Conservation (phyloP, 2,113 vertebrate genomes). For the Petaurus breviceps region DNA sequence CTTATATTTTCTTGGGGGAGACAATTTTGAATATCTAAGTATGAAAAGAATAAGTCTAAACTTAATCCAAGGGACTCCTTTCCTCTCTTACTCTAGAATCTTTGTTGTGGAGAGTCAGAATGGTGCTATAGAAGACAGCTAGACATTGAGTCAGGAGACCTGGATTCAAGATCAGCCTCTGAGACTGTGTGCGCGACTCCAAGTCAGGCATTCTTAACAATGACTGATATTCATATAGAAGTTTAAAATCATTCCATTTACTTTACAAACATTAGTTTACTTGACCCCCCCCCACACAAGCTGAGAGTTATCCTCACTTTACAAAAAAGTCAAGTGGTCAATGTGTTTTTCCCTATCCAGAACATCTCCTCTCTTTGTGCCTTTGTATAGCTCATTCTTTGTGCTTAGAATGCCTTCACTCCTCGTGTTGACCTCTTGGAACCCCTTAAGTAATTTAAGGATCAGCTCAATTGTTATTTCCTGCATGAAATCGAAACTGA, state of each 20-base stretch:
- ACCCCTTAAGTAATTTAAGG: background rate
- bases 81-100: background rate
- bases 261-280: background rate
- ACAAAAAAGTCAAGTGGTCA: background rate
- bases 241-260: background rate
- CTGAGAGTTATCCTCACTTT: background rate
- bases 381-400: background rate
- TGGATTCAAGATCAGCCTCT: background rate
- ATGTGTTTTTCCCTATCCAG: background rate
- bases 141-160: too few species aligned
- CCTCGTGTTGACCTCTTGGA: background rate
- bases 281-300: background rate
- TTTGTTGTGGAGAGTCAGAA: background rate
- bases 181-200: background rate
- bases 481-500: background rate
- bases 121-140: background rate
- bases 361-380: background rate
- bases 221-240: background rate
- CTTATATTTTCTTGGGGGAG: background rate
- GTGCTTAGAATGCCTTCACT: background rate
- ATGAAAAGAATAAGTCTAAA: background rate
- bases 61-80: background rate
- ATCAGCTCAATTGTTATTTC: background rate
- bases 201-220: background rate
- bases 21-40: background rate